Conservation (phyloP, 2,113 vertebrate genomes). For the Ochotona curzoniae region DNA sequence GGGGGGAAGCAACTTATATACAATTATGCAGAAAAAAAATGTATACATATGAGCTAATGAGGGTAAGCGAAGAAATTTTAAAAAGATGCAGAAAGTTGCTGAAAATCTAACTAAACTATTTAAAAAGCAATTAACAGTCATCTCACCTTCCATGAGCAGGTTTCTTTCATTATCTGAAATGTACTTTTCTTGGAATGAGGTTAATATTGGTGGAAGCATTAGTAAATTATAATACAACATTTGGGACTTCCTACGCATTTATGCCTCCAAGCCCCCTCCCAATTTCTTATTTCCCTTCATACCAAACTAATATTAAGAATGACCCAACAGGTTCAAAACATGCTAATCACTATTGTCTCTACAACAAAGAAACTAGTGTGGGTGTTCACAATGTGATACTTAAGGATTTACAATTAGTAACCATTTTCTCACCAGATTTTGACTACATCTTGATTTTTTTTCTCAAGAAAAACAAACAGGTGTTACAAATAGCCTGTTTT, state of each 20-base stretch:
- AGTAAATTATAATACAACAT: slow-evolving; percentile 57
- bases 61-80: slow-evolving; percentile 73
- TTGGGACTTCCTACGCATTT: slow-evolving; percentile 59
- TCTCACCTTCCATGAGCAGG: slow-evolving; percentile 61
- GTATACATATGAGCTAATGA: slow-evolving; percentile 73
- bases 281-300: neutral
- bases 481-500: neutral
- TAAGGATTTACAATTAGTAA: slow-evolving; percentile 16
- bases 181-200: slow-evolving; percentile 76
- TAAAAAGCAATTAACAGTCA: slow-evolving; percentile 82
- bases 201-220: slow-evolving; percentile 76
- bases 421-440: neutral
- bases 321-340: slow-evolving; percentile 18
- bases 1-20: slow-evolving; percentile 43
- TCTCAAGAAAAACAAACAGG: neutral
- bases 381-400: neutral
- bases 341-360: neutral
- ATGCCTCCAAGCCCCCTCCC: slow-evolving; percentile 52
- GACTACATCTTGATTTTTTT: neutral
- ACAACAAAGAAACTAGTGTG: slow-evolving; percentile 1
- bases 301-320: slow-evolving; percentile 13
- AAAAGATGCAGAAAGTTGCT: slow-evolving; percentile 74
- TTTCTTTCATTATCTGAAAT: slow-evolving; percentile 75
- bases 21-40: slow-evolving; percentile 74
- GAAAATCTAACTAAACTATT: slow-evolving; percentile 69